Evolutionary conservation across 2,113 vertebrate genomes (phyloP).

Genomic region (Crotalus horridus): DNA sequence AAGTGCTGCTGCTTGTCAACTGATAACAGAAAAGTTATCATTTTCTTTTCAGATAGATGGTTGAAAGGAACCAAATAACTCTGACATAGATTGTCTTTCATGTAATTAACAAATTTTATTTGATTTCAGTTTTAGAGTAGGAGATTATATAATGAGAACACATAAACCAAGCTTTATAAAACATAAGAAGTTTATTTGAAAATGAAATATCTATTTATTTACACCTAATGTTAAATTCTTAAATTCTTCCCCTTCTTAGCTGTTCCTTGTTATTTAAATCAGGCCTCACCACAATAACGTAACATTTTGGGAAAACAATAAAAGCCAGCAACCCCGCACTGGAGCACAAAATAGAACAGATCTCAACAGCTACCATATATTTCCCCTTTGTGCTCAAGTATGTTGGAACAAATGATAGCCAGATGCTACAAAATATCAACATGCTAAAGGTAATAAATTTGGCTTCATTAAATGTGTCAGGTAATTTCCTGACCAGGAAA

Average conservation of each 20-base stretch:
- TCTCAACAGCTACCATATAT: neutral
- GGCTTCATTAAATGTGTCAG: neutral
- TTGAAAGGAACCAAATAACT: neutral
- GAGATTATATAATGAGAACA: neutral
- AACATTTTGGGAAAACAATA: neutral
- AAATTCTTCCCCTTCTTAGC: neutral
- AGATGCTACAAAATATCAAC: constrained; percentile 46
- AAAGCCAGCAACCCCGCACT: neutral
- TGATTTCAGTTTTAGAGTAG: neutral
- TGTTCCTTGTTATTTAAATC: neutral
- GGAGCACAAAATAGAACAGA: neutral
- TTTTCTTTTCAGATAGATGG: neutral
- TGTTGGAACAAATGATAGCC: neutral
- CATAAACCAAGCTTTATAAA: neutral
- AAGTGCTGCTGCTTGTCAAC: neutral
- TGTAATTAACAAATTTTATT: neutral
- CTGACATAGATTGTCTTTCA: neutral
- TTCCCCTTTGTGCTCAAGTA: constrained; percentile 56
- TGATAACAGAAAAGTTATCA: neutral
- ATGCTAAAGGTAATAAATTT: neutral
- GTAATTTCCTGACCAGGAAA: neutral
- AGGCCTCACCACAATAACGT: neutral
- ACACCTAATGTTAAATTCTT: neutral
- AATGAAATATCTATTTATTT: neutral
- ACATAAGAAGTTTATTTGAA: neutral